Base-by-base conservation (phyloP, 2,888 invertebrate genomes). In the Stenurella melanura region DNA sequence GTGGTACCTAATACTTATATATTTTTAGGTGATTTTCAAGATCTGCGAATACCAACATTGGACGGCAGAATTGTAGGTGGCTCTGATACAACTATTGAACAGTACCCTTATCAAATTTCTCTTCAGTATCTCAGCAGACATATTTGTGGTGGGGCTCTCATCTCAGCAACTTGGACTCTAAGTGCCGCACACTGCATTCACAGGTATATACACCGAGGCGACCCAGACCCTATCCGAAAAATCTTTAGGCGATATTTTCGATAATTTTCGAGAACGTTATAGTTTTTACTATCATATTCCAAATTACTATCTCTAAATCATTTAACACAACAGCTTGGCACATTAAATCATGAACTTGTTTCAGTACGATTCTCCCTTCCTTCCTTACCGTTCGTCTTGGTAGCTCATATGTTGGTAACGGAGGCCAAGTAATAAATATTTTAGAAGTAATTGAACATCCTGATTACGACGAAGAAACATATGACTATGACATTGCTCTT, bases 141-240 rank as follows among this genome's bases (percentile, higher is more conserved):
- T 58, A 60, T 57, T 11, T 83, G 83, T 71, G 83, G 83, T 11
- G 87, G 82, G 9, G 83, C 85, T 54, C 80, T 69, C 11, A 64
- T 75, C 56, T 50, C 64, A 1, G 5, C 42, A 5, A 60, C 5
- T 9, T 63, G 63, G 60, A 18, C 69, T 9, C 0, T 74, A 12
- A 74, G 68, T 11, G 74, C 74, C 3, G 74, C 68, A 7, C 74
- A 74, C 64, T 74, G 74, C 26, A 42, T 68, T 1, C 38, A 56
- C 12, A 15, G 9, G 67, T 74, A 67, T 26, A 26, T 26, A 26
- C n/a, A n/a, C n/a, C n/a, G n/a, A n/a, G n/a, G n/a, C n/a, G n/a
- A n/a, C n/a, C n/a, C n/a, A n/a, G n/a, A n/a, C n/a, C n/a, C n/a
- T n/a, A n/a, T n/a, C n/a, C n/a, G n/a, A n/a, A n/a, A n/a, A n/a